Evolutionary conservation across 2,888 invertebrate genomes (phyloP), one percentile per base, ranked within the genome.

Genomic region (Acleris emargana): DNA sequence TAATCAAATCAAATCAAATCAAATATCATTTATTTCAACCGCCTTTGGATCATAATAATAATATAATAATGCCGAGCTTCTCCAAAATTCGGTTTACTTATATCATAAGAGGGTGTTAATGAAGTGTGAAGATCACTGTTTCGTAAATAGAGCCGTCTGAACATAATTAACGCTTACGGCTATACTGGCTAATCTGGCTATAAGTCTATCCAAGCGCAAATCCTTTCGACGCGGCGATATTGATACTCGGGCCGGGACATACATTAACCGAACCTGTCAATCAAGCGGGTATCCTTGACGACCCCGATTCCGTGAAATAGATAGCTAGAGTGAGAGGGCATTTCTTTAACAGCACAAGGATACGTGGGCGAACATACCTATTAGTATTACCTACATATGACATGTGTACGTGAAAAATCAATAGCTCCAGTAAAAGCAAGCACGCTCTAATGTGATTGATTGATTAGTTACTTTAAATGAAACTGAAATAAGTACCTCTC

Each of bases 201-300:
- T 13, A 13, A 38, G 81, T 74, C 76, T 77, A 80, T 72, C 70
- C 77, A 76, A 72, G 74, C 79, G 79, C 75, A 74, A 79, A 83
- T 82, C 75, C 81, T 79, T 77, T 82, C 82, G 80, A 80, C 25
- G 7, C 79, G 76, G 71, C 77, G 70, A 64, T 60, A 64, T 64
- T 55, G 75, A 75, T 79, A 75, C 66, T 38, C 79, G 75, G 74
- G 78, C 69, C 74, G 68, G 70, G 69, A 70, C 67, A 71, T 77
- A 76, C 75, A 77, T 79, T 77, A 80, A 76, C 79, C 78, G 74
- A 80, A 77, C 77, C 81, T 83, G 87, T 87, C 88, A 85, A 87
- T 88, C 87, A 87, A 77, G 75, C 74, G 49, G 71, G 80, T 83
- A 82, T 78, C 81, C 84, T 80, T 81, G 83, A 80, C 82, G 79